Evolutionary conservation across 2,797 vertebrate species (phyloP).

Genomic region (Macropus fuliginosus): DNA sequence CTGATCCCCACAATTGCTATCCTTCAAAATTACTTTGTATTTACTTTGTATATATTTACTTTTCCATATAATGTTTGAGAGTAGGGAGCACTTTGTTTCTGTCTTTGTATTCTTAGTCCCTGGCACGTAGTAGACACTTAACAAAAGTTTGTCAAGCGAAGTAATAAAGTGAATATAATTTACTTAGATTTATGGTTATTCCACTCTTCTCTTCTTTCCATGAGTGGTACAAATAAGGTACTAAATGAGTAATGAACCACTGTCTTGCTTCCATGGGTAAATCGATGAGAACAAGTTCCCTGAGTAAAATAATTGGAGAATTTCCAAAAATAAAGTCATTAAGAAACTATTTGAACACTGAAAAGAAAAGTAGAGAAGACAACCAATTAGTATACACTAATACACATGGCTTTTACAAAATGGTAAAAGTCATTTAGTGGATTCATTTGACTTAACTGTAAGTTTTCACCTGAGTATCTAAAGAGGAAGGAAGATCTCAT

Average conservation of each 20-base stretch:
- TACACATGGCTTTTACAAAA: constrained; percentile 70
- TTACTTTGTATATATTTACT: background rate
- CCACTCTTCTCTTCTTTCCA: background rate
- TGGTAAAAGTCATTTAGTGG: constrained; percentile 73
- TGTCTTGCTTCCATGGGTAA: constrained; percentile 12
- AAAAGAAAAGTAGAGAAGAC: constrained; percentile 74
- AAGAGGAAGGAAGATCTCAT: constrained; percentile 10
- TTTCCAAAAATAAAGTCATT: constrained; percentile 75
- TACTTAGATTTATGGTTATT: background rate
- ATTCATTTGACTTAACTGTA: constrained; percentile 64
- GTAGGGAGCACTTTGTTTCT: background rate
- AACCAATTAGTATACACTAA: constrained; percentile 72
- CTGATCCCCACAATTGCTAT: background rate
- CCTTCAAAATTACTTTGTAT: background rate
- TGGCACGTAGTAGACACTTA: constrained; percentile 39
- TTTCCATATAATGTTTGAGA: background rate
- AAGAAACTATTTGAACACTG: constrained; percentile 72
- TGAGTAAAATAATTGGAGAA: constrained; percentile 72
- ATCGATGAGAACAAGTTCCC: constrained; percentile 66
- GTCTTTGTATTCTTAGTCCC: constrained; percentile 9
- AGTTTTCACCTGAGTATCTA: constrained; percentile 53
- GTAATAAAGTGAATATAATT: constrained; percentile 42
- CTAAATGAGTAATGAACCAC: background rate
- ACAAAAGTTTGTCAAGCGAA: constrained; percentile 55
- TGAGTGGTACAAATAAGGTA: background rate